phyloP scores from a whole-genome alignment of 1,140 invertebrate species.

The Nomia melanderi region DNA sequence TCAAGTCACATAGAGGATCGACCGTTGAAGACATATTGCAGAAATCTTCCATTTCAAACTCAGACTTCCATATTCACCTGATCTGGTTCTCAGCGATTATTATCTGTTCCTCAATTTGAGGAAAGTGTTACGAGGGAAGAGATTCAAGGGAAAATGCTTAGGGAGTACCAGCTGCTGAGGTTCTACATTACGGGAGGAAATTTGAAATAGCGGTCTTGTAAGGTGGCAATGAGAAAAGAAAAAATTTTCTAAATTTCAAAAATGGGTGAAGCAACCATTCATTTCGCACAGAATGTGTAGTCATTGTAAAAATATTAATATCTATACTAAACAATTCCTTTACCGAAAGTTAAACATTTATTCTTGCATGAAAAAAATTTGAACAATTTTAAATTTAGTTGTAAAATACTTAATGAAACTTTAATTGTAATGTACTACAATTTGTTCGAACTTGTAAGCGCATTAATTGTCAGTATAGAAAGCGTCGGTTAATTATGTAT shows the following conservation, averaged over 20 bases:
- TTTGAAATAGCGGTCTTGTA: neutral
- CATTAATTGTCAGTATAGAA: too few species aligned
- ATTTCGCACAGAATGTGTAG: too few species aligned
- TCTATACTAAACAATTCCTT: too few species aligned
- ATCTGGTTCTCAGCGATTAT: conserved; percentile 16
- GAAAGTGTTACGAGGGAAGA: neutral
- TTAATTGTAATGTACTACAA: too few species aligned
- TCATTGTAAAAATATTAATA: too few species aligned
- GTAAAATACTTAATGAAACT: too few species aligned
- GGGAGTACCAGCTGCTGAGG: neutral
- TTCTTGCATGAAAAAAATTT: too few species aligned
- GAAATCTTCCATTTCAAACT: neutral
- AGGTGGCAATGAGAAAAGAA: neutral
- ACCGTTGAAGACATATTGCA: neutral
- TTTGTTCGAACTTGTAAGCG: too few species aligned
- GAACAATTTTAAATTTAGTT: too few species aligned
- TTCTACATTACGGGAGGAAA: neutral
- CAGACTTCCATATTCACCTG: conserved; percentile 23
- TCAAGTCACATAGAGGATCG: neutral
- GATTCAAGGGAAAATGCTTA: neutral
- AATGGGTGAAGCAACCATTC: too few species aligned
- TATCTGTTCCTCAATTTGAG: conserved; percentile 12
- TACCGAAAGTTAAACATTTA: too few species aligned
- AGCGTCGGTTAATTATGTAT: too few species aligned
- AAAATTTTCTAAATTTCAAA: neutral